These are phyloP conservation scores for Halichoeres trimaculatus DNA, from an alignment of 2,113 vertebrate genomes.

Conservation along the genomic window DNA sequence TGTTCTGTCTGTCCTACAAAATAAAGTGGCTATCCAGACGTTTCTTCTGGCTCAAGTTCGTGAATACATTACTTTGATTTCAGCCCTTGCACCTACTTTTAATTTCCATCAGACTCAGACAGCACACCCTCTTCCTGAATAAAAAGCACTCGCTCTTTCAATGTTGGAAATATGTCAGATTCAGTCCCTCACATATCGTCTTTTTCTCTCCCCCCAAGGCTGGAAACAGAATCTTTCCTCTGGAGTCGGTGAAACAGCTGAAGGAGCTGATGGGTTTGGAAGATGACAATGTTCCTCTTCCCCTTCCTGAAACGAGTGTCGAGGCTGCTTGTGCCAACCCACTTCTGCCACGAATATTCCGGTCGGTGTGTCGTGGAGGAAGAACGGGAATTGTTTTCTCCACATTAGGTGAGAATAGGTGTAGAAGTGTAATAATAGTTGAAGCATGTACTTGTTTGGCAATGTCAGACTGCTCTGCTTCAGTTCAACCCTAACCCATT, in stretches of 20 bases:
- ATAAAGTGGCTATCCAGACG: neutral
- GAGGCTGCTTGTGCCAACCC: conserved; percentile 57
- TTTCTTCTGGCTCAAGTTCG: neutral
- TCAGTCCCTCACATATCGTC: neutral
- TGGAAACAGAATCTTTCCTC: conserved; percentile 78
- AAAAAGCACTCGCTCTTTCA: neutral
- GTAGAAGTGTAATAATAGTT: neutral
- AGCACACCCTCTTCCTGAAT: neutral
- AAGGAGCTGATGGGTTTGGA: conserved; percentile 67
- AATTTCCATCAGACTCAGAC: neutral
- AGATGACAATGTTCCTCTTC: neutral
- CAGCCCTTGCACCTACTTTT: neutral
- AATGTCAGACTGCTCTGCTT: neutral
- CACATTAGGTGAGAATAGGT: conserved; percentile 73
- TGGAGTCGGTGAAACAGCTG: conserved; percentile 85
- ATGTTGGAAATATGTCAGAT: neutral
- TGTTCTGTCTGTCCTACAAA: neutral
- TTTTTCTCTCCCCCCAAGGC: conserved; percentile 68
- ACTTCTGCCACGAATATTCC: conserved; percentile 79
- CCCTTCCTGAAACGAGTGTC: accelerated
- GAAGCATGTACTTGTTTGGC: neutral
- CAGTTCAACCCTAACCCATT: neutral
- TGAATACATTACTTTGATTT: neutral
- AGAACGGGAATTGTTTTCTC: conserved; percentile 59
- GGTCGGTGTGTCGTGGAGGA: conserved; percentile 67